Conservation (phyloP, 1,140 invertebrate species). For the Drosophila nebulosa region DNA sequence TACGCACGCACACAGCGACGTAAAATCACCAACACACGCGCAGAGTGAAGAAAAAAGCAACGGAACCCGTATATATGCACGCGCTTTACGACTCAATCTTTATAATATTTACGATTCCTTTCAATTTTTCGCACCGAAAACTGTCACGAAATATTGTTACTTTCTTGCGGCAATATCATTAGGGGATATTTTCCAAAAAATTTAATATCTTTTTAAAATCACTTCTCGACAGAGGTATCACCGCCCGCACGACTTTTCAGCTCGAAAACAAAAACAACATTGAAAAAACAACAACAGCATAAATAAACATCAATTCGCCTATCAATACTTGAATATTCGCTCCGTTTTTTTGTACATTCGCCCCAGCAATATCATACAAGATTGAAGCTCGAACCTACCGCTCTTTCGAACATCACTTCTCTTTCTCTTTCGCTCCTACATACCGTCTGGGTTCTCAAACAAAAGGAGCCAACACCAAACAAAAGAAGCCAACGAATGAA, state of each 20-base stretch:
- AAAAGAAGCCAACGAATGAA: too few species aligned
- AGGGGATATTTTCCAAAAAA: neutral
- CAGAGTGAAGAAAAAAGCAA: conserved; percentile 45
- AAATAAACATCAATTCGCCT: too few species aligned
- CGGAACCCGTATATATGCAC: conserved; percentile 77
- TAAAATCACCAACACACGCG: conserved; percentile 28
- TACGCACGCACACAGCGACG: conserved; percentile 42
- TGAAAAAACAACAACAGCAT: neutral
- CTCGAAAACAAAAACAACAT: neutral
- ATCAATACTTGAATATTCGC: too few species aligned
- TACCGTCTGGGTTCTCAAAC: too few species aligned
- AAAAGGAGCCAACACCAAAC: too few species aligned
- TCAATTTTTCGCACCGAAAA: conserved; percentile 7
- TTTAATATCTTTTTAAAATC: neutral
- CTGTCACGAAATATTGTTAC: neutral
- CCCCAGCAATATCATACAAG: too few species aligned
- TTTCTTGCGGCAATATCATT: neutral
- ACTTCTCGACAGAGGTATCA: neutral
- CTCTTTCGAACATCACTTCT: too few species aligned
- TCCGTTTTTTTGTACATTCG: too few species aligned
- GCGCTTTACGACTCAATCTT: conserved; percentile 44
- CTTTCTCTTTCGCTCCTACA: too few species aligned
- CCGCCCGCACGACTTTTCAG: neutral
- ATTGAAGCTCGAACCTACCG: too few species aligned
- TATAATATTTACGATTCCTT: conserved; percentile 10